Percentiles rank a stretch among this genome's conserved stretches.
Evolutionary conservation across 2,113 vertebrate genomes (phyloP).

Genomic region (Engraulis encrasicolus): DNA sequence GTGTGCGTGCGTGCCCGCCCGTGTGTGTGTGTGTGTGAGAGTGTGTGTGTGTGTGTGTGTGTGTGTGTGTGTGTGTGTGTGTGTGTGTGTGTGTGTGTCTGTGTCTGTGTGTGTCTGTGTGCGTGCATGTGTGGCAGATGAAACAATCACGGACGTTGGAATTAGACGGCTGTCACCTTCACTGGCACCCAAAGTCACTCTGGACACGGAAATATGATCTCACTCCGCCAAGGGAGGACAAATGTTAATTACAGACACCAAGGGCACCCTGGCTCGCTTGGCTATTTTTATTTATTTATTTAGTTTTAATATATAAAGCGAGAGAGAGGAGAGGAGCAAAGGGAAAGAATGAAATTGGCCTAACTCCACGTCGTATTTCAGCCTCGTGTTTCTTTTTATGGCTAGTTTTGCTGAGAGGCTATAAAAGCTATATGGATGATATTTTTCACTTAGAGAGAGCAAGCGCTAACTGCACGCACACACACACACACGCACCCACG

Average conservation of each 20-base stretch:
- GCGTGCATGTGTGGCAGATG: background rate
- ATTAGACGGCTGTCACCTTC: constrained; percentile 26
- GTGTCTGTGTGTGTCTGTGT: too few species aligned
- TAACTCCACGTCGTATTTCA: constrained; percentile 23
- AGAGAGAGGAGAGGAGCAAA: background rate
- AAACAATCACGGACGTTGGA: constrained; percentile 11
- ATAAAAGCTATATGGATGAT: background rate
- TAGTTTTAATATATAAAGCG: too few species aligned
- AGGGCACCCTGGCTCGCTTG: constrained; percentile 24
- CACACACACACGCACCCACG: constrained; percentile 22
- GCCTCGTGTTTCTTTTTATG: constrained; percentile 27
- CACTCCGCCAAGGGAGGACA: constrained; percentile 23
- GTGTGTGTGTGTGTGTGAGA: too few species aligned
- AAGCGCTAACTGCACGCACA: constrained; percentile 4
- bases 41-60: too few species aligned
- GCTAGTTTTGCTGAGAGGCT: constrained; percentile 20
- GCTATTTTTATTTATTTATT: background rate
- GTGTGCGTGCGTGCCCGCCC: too few species aligned
- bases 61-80: too few species aligned
- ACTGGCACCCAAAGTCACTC: constrained; percentile 13
- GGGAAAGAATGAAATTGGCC: background rate
- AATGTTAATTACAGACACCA: constrained; percentile 40
- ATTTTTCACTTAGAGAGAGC: background rate
- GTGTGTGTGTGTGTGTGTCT: too few species aligned
- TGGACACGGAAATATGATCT: constrained; percentile 24